These are phyloP conservation scores for Trichonephila clavipes DNA, from an alignment of 1,140 invertebrate genomes.

Conservation along the genomic window DNA sequence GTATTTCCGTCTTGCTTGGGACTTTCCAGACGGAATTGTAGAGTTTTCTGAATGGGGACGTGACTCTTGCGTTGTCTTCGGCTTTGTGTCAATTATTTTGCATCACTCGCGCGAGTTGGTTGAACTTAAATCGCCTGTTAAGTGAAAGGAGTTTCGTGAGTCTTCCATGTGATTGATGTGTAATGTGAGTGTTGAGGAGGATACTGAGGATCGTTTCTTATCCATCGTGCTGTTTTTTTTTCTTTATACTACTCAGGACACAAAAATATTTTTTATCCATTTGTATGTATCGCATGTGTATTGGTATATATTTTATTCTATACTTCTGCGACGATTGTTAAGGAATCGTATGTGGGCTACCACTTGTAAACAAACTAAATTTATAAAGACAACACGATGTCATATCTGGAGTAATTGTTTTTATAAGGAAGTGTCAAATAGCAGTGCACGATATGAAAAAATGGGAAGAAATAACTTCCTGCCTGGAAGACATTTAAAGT, in stretches of 20 bases:
- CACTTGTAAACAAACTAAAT: no score
- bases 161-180: not conserved
- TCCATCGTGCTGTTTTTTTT: not conserved
- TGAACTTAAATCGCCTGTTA: not conserved
- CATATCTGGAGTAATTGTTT: no score
- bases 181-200: not conserved
- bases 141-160: not conserved
- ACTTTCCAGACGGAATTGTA: not conserved
- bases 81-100: conserved; percentile 17
- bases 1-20: conserved; percentile 49
- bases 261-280: not conserved
- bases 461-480: no score
- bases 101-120: not conserved
- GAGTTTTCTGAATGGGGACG: not conserved
- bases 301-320: not conserved
- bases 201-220: not conserved
- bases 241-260: not conserved
- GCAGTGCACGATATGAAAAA: no score
- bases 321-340: no score
- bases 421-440: no score
- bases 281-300: not conserved
- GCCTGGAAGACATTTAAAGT: no score
- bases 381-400: no score
- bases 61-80: conserved; percentile 5
- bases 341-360: no score